These are phyloP conservation scores for Trichogramma dendrolimi DNA, from an alignment of 2,888 invertebrate species.

Conservation along the genomic window DNA sequence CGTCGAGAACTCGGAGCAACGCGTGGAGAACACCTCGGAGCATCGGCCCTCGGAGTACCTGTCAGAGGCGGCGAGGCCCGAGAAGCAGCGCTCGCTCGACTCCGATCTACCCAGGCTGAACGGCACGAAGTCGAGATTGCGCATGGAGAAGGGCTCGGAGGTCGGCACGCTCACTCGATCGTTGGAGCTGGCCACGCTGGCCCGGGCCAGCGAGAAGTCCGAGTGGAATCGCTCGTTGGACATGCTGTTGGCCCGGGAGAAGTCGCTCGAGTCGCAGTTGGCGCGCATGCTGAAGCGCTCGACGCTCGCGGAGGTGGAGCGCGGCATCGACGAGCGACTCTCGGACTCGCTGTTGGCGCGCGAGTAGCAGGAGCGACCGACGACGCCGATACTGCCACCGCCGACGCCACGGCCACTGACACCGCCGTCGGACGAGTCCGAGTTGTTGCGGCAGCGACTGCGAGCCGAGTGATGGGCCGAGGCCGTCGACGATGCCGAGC, in stretches of 20 bases:
- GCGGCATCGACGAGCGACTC: slow-evolving; percentile 45
- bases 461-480: slow-evolving; percentile 15
- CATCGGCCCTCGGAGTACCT: slow-evolving; percentile 46
- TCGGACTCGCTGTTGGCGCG: slow-evolving; percentile 45
- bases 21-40: slow-evolving; percentile 47
- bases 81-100: slow-evolving; percentile 40
- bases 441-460: slow-evolving; percentile 39
- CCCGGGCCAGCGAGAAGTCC: slow-evolving; percentile 48
- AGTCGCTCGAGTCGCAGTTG: slow-evolving; percentile 49
- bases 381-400: no score
- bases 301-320: slow-evolving; percentile 48
- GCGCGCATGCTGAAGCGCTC: slow-evolving; percentile 49
- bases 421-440: slow-evolving; percentile 43
- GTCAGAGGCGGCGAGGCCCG: slow-evolving; percentile 40
- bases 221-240: slow-evolving; percentile 50
- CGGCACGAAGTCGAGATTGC: slow-evolving; percentile 46
- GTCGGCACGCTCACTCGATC: slow-evolving; percentile 48
- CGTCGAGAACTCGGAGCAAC: slow-evolving; percentile 45
- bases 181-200: slow-evolving; percentile 49
- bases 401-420: background rate
- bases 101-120: slow-evolving; percentile 42
- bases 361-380: slow-evolving; percentile 35
- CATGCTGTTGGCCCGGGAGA: slow-evolving; percentile 48
- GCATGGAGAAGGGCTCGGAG: slow-evolving; percentile 47
- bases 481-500: slow-evolving; percentile 20